These are phyloP conservation scores for Spialia ferax DNA, from an alignment of 2,888 invertebrate species.

Conservation along the genomic window DNA sequence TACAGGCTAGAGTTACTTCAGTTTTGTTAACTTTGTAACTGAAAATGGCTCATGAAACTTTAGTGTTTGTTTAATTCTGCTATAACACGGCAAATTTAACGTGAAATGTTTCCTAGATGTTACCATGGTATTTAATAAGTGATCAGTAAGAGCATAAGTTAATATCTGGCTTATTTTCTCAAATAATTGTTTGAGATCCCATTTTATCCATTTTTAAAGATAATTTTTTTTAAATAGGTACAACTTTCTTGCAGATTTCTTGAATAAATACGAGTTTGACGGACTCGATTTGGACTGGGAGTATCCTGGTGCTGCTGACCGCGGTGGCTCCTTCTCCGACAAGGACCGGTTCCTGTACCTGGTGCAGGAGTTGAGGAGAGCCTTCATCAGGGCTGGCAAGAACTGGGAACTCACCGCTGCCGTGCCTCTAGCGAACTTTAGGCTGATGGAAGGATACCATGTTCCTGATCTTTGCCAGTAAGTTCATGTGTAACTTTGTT, in stretches of 20 bases:
- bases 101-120: neutral
- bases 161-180: too few relatives aligned
- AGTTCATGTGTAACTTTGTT: slow-evolving; percentile 60
- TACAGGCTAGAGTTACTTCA: neutral
- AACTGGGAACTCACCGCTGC: slow-evolving; percentile 97
- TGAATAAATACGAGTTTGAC: slow-evolving; percentile 92
- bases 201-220: too few relatives aligned
- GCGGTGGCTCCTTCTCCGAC: slow-evolving; percentile 94
- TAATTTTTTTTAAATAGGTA: too few relatives aligned
- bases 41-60: neutral
- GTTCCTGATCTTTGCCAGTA: slow-evolving; percentile 96
- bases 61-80: neutral
- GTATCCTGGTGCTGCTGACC: slow-evolving; percentile 95
- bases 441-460: slow-evolving; percentile 96
- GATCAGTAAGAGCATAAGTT: neutral
- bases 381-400: slow-evolving; percentile 91
- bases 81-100: neutral
- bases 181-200: too few relatives aligned
- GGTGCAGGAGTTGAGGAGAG: slow-evolving; percentile 92
- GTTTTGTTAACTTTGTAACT: neutral
- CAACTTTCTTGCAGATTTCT: slow-evolving; percentile 85
- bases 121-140: too few relatives aligned
- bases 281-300: slow-evolving; percentile 97
- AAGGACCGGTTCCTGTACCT: slow-evolving; percentile 94
- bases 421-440: slow-evolving; percentile 94